These are phyloP conservation scores for Hydractinia echinata DNA, from an alignment of 30 jellyfish, hydroid and myxozoan genomes.

Conservation along the genomic window DNA sequence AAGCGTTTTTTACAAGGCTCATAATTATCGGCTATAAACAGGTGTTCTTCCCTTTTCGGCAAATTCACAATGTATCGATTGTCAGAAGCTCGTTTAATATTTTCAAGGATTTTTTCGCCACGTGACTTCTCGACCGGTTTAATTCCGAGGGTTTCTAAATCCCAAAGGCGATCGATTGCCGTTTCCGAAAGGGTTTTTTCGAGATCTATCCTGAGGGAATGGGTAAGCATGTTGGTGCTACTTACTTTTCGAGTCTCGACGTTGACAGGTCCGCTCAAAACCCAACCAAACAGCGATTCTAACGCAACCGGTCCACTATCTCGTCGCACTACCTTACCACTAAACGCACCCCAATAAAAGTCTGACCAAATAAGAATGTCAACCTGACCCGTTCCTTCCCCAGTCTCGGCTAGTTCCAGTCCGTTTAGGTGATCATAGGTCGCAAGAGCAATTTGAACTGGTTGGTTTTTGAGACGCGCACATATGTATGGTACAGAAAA, in stretches of 20 bases:
- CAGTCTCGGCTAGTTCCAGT: too few relatives aligned
- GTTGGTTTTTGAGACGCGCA: not conserved
- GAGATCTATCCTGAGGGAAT: not conserved
- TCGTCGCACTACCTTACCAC: not conserved
- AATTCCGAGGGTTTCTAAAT: slow-evolving; percentile 7
- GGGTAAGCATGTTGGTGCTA: slow-evolving; percentile 8
- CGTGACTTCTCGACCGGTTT: slow-evolving; percentile 11
- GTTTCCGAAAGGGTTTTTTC: not conserved
- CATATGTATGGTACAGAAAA: slow-evolving; percentile 2
- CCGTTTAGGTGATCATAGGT: not conserved
- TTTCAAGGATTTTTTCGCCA: slow-evolving; percentile 1
- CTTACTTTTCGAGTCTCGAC: not conserved
- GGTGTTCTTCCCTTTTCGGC: not conserved
- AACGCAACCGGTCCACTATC: slow-evolving; percentile 10
- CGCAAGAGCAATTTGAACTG: not conserved
- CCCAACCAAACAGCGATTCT: too few relatives aligned
- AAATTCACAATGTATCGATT: not conserved
- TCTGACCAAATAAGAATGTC: not conserved
- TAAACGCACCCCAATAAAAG: slow-evolving; percentile 1
- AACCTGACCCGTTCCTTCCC: slow-evolving; percentile 3
- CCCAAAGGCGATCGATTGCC: slow-evolving; percentile 7
- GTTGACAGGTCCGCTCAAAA: too few relatives aligned
- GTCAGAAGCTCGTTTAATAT: slow-evolving; percentile 4
- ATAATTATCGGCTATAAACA: not conserved
- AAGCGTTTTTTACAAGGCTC: slow-evolving; percentile 6